A percentile compares a stretch with the other conserved stretches of the same genome.
phyloP scores from a whole-genome alignment of 2,888 invertebrate species.

The Luffia ferchaultella region DNA sequence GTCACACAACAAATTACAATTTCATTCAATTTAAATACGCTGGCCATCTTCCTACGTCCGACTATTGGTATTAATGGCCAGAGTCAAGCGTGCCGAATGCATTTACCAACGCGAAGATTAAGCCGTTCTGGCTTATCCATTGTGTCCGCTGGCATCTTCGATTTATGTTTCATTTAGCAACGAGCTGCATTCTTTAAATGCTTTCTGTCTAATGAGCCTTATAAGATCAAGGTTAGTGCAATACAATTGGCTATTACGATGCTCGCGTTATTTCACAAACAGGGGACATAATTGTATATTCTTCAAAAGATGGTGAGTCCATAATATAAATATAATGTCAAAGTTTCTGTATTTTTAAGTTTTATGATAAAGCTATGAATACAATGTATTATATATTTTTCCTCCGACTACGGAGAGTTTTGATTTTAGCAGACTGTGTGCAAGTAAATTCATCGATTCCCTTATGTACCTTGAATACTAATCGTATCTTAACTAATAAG shows the following conservation, averaged over 20 bases:
- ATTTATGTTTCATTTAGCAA: constrained; percentile 22
- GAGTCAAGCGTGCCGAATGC: constrained; percentile 48
- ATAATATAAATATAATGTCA: too few relatives aligned
- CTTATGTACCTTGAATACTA: too few relatives aligned
- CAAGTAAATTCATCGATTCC: too few relatives aligned
- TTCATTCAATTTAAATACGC: constrained; percentile 58
- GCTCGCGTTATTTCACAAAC: too few relatives aligned
- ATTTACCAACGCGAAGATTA: constrained; percentile 41
- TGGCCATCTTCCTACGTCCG: constrained; percentile 27
- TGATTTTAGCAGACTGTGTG: too few relatives aligned
- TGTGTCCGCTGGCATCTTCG: constrained; percentile 26
- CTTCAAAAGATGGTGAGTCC: too few relatives aligned
- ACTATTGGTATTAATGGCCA: constrained; percentile 37
- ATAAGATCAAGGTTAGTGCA: not conserved
- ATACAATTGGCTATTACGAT: not conserved
- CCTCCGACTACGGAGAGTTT: too few relatives aligned
- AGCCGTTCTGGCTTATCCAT: constrained; percentile 34
- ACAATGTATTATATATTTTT: too few relatives aligned
- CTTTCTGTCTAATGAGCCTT: not conserved
- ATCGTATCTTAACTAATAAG: too few relatives aligned
- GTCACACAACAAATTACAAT: constrained; percentile 49
- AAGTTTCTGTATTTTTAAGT: too few relatives aligned
- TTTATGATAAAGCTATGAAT: too few relatives aligned
- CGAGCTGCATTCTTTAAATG: not conserved
- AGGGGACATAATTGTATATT: too few relatives aligned